phyloP scores from a whole-genome alignment of 2,888 invertebrate species.

The Hedychridium roseum region DNA sequence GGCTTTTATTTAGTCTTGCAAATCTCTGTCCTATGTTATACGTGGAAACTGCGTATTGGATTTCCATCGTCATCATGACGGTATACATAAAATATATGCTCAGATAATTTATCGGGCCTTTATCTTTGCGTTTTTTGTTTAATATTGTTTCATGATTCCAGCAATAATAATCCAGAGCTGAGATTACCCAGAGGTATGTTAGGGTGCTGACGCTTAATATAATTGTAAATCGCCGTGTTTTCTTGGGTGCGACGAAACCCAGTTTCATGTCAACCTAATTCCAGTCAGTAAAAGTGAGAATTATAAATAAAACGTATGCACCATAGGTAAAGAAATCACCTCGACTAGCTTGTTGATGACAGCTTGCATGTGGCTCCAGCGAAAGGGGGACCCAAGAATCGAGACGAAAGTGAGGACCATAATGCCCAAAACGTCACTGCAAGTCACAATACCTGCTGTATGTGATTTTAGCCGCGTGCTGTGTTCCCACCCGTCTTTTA shows the following conservation, averaged over 20 bases:
- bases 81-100: constrained; percentile 70
- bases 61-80: constrained; percentile 68
- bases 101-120: constrained; percentile 66
- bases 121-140: constrained; percentile 35
- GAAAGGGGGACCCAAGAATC: constrained; percentile 66
- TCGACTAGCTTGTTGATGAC: constrained; percentile 66
- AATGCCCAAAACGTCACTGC: constrained; percentile 69
- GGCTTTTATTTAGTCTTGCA: constrained; percentile 66
- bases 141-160: constrained; percentile 39
- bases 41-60: constrained; percentile 70
- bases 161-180: constrained; percentile 45
- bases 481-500: constrained; percentile 66
- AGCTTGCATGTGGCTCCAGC: constrained; percentile 66
- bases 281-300: neutral
- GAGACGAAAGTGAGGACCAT: constrained; percentile 66
- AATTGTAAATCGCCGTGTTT: constrained; percentile 45
- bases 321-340: constrained; percentile 21
- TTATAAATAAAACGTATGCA: neutral
- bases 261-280: constrained; percentile 50
- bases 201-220: constrained; percentile 33
- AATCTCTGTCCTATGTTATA: constrained; percentile 69
- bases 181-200: constrained; percentile 38
- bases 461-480: constrained; percentile 69
- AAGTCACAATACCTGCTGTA: constrained; percentile 68
- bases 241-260: constrained; percentile 41